Evolutionary conservation across 1,140 invertebrate genomes (phyloP).

Genomic region (Steinernema feltiae): DNA sequence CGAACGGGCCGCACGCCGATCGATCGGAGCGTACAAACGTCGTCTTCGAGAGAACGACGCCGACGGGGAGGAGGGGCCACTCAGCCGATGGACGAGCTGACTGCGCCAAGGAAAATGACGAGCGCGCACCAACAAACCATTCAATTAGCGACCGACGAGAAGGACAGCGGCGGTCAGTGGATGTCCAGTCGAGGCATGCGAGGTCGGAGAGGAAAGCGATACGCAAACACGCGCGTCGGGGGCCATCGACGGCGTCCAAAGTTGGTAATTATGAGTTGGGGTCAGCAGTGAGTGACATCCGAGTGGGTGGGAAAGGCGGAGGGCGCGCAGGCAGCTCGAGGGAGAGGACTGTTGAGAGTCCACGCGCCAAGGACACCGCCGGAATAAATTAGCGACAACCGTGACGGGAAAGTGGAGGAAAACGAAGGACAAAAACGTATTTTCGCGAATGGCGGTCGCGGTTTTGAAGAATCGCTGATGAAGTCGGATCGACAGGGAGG

Average conservation of each 20-base stretch:
- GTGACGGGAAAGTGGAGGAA: neutral
- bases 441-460: neutral
- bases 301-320: constrained; percentile 2
- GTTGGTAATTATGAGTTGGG: constrained; percentile 3
- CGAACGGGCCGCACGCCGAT: neutral
- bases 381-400: constrained; percentile 10
- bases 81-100: neutral
- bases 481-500: neutral
- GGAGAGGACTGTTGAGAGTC: neutral
- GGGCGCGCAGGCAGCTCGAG: neutral
- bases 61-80: neutral
- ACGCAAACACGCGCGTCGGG: neutral
- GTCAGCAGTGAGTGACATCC: neutral
- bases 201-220: constrained; percentile 12
- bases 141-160: no score
- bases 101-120: neutral
- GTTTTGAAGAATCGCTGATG: neutral
- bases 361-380: neutral
- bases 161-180: neutral
- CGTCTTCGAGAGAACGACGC: neutral
- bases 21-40: neutral
- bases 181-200: neutral
- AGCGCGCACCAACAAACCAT: neutral
- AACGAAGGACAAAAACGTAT: constrained; percentile 14
- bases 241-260: neutral